phyloP scores from a whole-genome alignment of 2,797 vertebrate species.

The Percopsis omiscomaycus region DNA sequence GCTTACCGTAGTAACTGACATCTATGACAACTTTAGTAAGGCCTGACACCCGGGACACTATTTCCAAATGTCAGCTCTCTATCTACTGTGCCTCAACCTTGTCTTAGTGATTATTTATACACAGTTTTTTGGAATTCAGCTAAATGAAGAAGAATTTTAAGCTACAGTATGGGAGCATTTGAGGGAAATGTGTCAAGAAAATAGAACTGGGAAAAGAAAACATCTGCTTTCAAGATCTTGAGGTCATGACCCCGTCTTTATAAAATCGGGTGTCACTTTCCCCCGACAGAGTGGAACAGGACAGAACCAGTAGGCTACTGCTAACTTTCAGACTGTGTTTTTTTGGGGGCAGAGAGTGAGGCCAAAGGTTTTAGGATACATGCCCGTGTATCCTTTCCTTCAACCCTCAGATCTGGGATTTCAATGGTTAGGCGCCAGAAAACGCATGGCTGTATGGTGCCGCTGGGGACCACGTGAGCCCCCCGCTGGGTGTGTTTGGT shows the following conservation, averaged over 20 bases:
- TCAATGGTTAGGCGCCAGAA: constrained; percentile 11
- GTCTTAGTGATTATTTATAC: no score
- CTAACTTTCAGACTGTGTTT: neutral
- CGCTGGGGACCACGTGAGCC: constrained; percentile 31
- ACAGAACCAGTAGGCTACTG: constrained; percentile 3
- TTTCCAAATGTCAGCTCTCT: constrained; percentile 34
- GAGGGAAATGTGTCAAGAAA: no score
- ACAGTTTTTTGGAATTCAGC: no score
- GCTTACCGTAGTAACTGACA: constrained; percentile 46
- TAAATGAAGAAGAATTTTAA: no score
- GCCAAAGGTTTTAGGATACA: neutral
- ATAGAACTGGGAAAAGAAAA: no score
- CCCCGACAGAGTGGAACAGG: constrained; percentile 16
- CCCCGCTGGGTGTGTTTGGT: constrained; percentile 56
- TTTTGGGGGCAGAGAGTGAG: neutral
- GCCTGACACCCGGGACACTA: constrained; percentile 40
- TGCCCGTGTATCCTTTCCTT: constrained; percentile 1
- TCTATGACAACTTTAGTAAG: constrained; percentile 60
- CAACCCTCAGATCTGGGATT: constrained; percentile 11
- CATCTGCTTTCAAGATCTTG: no score
- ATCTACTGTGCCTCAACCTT: constrained; percentile 19
- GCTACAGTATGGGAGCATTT: no score
- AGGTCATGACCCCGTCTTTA: constrained; percentile 1
- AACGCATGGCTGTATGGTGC: constrained; percentile 31
- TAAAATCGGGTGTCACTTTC: constrained; percentile 11